These are phyloP conservation scores for Mya arenaria DNA, from an alignment of 1,140 invertebrate species.

Conservation along the genomic window DNA sequence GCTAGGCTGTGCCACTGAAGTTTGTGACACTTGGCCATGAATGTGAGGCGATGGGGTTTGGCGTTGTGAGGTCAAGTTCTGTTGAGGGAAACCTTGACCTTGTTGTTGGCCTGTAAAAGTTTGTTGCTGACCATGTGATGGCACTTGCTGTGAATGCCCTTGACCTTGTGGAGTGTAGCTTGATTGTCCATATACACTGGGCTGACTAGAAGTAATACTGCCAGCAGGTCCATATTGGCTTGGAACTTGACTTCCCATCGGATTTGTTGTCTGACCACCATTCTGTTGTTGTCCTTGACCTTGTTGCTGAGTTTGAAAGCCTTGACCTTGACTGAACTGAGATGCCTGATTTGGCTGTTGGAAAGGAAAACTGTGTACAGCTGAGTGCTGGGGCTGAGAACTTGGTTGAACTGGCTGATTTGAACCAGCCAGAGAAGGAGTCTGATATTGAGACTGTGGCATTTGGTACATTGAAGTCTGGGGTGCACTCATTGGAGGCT, in stretches of 20 bases:
- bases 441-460: background rate
- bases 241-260: no score
- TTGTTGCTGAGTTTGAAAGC: background rate
- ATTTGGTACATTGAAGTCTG: no score
- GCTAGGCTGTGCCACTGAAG: slow-evolving; percentile 23
- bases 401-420: no score
- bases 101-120: slow-evolving; percentile 4
- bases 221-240: no score
- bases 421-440: background rate
- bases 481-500: no score
- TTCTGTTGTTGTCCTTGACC: background rate
- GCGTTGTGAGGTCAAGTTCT: no score
- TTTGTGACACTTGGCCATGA: slow-evolving; percentile 16
- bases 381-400: no score
- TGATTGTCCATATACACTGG: background rate
- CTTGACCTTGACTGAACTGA: background rate
- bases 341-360: slow-evolving; percentile 2
- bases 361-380: background rate
- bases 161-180: background rate
- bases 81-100: slow-evolving; percentile 21
- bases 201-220: no score
- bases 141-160: background rate
- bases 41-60: slow-evolving; percentile 12
- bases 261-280: no score
- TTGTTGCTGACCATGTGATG: slow-evolving; percentile 35